A percentile compares a stretch with the other conserved stretches of the same genome.
Evolutionary conservation across 2,888 invertebrate species (phyloP).

Genomic region (Leptothorax acervorum): DNA sequence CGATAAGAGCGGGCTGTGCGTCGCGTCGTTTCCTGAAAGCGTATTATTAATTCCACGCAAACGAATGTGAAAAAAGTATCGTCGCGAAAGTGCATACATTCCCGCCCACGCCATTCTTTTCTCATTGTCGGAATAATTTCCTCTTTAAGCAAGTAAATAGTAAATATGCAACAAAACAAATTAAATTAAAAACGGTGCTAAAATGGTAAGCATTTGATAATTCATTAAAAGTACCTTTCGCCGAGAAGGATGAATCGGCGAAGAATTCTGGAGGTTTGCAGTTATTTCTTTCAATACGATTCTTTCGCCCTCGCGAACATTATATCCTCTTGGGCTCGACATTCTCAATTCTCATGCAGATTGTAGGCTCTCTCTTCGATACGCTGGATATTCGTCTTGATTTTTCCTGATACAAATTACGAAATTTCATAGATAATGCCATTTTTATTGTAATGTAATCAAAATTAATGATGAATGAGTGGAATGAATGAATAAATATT

Average conservation of each 20-base stretch:
- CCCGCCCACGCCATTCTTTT: not conserved
- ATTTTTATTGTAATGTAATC: not conserved
- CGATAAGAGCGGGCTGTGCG: slow-evolving; percentile 34
- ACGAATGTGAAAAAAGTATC: not conserved
- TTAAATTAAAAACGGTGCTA: no score
- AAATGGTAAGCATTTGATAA: not conserved
- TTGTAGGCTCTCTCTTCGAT: not conserved
- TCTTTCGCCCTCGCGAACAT: slow-evolving; percentile 78
- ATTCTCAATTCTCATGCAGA: slow-evolving; percentile 54
- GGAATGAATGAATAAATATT: not conserved
- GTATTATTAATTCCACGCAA: slow-evolving; percentile 5
- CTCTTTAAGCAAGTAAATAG: not conserved
- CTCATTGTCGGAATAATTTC: not conserved
- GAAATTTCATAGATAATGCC: not conserved
- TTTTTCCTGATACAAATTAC: not conserved
- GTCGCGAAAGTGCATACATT: not conserved
- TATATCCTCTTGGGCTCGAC: slow-evolving; percentile 76
- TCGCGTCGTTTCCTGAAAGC: not conserved
- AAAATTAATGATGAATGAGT: not conserved
- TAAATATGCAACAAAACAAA: not conserved
- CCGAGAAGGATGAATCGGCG: slow-evolving; percentile 70
- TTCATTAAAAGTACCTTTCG: slow-evolving; percentile 74
- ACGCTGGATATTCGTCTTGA: not conserved
- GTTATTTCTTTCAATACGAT: slow-evolving; percentile 81
- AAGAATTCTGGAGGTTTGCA: slow-evolving; percentile 80